Percentiles rank a stretch among this genome's conserved stretches.
Evolutionary conservation across 2,797 vertebrate genomes (phyloP).

Genomic region (Pipistrellus pygmaeus): DNA sequence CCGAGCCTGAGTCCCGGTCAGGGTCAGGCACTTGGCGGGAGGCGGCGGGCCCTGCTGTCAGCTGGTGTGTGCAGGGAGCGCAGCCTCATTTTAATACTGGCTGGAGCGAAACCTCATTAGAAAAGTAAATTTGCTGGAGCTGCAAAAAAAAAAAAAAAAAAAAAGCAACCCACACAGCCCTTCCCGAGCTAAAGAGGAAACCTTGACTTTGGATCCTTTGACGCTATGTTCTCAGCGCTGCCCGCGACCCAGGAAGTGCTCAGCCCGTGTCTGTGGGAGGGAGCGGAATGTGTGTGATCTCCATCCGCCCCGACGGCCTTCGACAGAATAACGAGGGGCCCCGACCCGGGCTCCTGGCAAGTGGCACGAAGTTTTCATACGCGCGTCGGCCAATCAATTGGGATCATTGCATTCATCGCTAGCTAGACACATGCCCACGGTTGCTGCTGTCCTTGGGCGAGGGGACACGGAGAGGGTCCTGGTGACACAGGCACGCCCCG

Average conservation of each 20-base stretch:
- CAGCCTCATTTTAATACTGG: constrained; percentile 80
- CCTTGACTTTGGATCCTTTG: neutral
- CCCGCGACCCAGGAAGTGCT: neutral
- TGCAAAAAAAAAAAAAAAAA: constrained; percentile 42
- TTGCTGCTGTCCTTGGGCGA: neutral
- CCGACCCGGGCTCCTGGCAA: neutral
- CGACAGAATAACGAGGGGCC: neutral
- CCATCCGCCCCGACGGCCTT: neutral
- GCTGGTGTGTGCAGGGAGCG: constrained; percentile 36
- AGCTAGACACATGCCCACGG: neutral
- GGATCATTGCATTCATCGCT: neutral
- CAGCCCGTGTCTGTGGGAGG: neutral
- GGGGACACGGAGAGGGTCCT: neutral
- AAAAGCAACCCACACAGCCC: constrained; percentile 30
- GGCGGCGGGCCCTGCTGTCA: constrained; percentile 59
- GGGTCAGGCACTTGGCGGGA: constrained; percentile 62
- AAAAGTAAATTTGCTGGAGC: constrained; percentile 82
- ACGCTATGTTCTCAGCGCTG: neutral
- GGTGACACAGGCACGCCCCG: neutral
- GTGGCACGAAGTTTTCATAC: neutral
- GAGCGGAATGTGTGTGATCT: neutral
- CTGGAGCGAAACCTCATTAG: constrained; percentile 79
- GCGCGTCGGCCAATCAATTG: neutral
- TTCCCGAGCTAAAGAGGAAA: constrained; percentile 65
- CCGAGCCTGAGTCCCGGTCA: constrained; percentile 44